A percentile compares a stretch with the other conserved stretches of the same genome.
Conservation (phyloP, 2,888 invertebrate species). For the Oligia fasciuncula region DNA sequence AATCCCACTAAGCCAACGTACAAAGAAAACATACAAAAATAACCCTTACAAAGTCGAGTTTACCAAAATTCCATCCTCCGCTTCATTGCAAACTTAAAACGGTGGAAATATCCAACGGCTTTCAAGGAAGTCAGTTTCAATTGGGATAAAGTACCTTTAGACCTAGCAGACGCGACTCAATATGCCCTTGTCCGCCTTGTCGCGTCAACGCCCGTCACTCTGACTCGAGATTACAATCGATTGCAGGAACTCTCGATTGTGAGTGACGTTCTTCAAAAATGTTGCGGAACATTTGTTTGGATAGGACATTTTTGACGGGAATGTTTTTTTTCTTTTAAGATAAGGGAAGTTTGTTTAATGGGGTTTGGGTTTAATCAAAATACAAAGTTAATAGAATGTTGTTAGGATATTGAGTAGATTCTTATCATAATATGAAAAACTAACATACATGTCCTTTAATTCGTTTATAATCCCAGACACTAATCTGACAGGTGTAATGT, state of each 20-base stretch:
- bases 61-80: conserved; percentile 26
- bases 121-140: conserved; percentile 53
- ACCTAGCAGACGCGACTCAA: conserved; percentile 60
- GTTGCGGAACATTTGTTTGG: conserved; percentile 52
- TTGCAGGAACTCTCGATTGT: conserved; percentile 44
- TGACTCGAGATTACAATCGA: conserved; percentile 58
- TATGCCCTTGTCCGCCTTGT: conserved; percentile 59
- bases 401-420: conserved; percentile 1
- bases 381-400: background rate
- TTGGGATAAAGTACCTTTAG: conserved; percentile 47
- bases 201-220: conserved; percentile 54
- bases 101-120: conserved; percentile 51
- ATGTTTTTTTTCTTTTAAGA: conserved; percentile 22
- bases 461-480: no score
- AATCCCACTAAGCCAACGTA: background rate
- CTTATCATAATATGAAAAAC: conserved; percentile 6
- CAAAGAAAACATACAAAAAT: conserved; percentile 16
- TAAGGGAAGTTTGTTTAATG: conserved; percentile 10
- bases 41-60: conserved; percentile 13
- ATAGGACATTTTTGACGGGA: conserved; percentile 31
- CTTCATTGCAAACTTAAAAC: conserved; percentile 55
- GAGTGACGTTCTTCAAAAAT: conserved; percentile 48
- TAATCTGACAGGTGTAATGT: no score
- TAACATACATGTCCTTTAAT: background rate
- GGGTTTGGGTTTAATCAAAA: conserved; percentile 7